Base-by-base conservation (phyloP, 2,113 vertebrate species). In the Neogobius melanostomus region DNA sequence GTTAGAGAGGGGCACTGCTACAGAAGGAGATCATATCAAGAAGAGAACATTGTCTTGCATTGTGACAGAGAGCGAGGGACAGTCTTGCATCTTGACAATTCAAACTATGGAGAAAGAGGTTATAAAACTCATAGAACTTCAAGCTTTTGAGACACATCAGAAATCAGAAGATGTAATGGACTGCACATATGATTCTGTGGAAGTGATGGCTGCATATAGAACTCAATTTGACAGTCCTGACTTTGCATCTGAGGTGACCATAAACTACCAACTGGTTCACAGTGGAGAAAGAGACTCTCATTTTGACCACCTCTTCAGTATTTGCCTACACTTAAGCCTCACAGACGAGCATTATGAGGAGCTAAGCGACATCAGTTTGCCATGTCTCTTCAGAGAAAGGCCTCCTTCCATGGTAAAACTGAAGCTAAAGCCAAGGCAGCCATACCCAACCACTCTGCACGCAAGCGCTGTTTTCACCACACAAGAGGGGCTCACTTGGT, bases 51-150 rank as follows among this genome's bases (percentile, higher is more conserved):
- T 95, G 65, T 95, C 94, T 0, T 91, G 92, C 1, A 87, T 96
- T 8, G 85, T 95, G 87, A 88, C 93, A 0, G 95, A 96, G 75
- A 94, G 91, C 7, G 94, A 95, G 66, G 93, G 90, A 21, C 92
- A 95, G 43, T 88, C 91, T 0, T 88, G 87, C 0, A 42, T 81
- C 0, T 77, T 96, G 7, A 94, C 93, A 0, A 79, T 96, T 0
- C 94, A 92, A 61, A 88, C 70, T 17, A 90, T 91, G 0, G 82
- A 88, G 1, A 66, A 44, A 0, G 72, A 85, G 0, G 71, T 94
- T 0, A 49, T 97, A 3, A 72, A 48, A 57, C 85, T 96, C 64
- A 57, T 81, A 0, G 75, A 87, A 36, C 56, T 76, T 14, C 65
- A 15, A 1, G 16, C 2, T 1, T 5, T 12, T 0, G 54, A 51